phyloP scores from a whole-genome alignment of 2,113 vertebrate genomes.

The Halcyon malimbica region DNA sequence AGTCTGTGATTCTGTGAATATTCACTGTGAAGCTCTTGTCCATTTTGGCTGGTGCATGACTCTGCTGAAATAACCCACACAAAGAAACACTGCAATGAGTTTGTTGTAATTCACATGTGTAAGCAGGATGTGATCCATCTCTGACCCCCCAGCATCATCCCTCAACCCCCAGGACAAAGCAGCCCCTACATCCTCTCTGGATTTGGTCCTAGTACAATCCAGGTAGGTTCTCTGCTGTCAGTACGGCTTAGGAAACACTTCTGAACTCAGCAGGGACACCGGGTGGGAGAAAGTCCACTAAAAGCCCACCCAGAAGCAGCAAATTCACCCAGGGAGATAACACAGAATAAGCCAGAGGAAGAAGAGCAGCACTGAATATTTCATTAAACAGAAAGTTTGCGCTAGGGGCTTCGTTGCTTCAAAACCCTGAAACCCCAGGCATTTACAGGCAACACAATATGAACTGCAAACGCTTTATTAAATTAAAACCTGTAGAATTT shows the following conservation, averaged over 20 bases:
- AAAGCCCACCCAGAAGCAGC: neutral
- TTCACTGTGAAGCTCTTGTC: no score
- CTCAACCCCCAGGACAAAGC: neutral
- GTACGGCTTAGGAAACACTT: neutral
- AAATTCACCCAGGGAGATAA: neutral
- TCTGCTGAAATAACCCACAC: neutral
- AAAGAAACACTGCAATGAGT: neutral
- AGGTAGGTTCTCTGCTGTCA: neutral
- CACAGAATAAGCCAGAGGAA: neutral
- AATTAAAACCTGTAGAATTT: neutral
- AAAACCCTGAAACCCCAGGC: neutral
- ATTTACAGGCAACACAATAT: neutral
- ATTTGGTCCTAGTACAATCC: neutral
- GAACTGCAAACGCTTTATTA: neutral
- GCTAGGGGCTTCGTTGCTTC: neutral
- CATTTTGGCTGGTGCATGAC: no score
- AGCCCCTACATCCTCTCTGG: neutral
- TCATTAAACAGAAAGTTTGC: neutral
- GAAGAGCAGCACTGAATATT: neutral
- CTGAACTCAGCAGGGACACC: neutral
- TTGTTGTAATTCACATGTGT: accelerated
- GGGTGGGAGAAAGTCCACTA: neutral
- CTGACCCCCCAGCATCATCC: neutral
- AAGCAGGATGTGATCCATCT: neutral
- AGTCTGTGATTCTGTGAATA: no score